Conservation (phyloP, 37 sponge, comb jelly and placozoan species). For the Geodia barretti region DNA sequence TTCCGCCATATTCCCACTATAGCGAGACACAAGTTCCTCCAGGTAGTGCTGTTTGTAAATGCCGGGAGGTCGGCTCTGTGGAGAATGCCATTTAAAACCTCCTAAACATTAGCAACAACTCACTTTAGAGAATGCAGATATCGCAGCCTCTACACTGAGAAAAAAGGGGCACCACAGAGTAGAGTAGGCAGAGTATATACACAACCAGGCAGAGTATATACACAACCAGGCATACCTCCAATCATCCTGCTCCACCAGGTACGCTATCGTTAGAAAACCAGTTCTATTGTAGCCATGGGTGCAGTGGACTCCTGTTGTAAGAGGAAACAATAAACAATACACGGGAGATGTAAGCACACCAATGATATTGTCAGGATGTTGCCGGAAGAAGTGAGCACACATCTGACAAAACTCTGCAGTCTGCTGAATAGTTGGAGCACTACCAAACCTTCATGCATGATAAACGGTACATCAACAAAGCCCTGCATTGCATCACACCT, state of each 20-base stretch:
- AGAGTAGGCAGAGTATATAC: background rate
- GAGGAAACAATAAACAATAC: background rate
- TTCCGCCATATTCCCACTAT: slow-evolving; percentile 48
- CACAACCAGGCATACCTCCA: slow-evolving; percentile 63
- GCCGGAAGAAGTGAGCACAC: slow-evolving; percentile 43
- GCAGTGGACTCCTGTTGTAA: slow-evolving; percentile 88
- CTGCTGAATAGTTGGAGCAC: slow-evolving; percentile 74
- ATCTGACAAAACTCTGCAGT: slow-evolving; percentile 55
- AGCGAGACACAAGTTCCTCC: slow-evolving; percentile 59
- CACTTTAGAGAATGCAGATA: slow-evolving; percentile 50
- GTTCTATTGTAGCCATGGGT: slow-evolving; percentile 99
- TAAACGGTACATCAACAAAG: background rate
- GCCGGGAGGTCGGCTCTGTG: slow-evolving; percentile 80
- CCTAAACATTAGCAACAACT: background rate
- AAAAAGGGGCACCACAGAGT: background rate
- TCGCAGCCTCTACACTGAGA: slow-evolving; percentile 73
- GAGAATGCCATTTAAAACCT: background rate
- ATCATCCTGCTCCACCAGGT: slow-evolving; percentile 78
- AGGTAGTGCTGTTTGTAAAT: slow-evolving; percentile 85
- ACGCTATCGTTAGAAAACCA: slow-evolving; percentile 87
- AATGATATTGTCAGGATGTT: slow-evolving; percentile 67
- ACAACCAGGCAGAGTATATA: background rate
- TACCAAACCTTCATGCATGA: slow-evolving; percentile 54
- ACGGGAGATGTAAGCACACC: slow-evolving; percentile 22
- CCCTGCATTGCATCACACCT: background rate